Base-by-base conservation (phyloP, 2,888 invertebrate species). In the Cataglyphis livida region DNA sequence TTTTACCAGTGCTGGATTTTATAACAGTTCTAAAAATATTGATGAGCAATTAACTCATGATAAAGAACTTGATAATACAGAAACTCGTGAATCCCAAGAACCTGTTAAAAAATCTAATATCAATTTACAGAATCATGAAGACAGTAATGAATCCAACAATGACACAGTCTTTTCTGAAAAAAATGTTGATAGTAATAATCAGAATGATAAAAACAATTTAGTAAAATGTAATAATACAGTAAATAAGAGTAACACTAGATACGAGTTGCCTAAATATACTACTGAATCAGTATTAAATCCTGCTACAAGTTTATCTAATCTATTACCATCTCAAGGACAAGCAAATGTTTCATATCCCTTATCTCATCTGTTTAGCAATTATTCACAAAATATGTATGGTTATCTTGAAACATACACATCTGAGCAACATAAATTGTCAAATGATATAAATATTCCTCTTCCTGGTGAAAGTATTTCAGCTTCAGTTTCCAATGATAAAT, bases 1-100 rank as follows among this genome's bases (percentile, higher is more conserved):
- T 79, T 93, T 93, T 64, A 87, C 88, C 10, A 90, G 88, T 74
- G 89, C 85, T 32, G 90, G 89, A 10, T 88, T 86, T 73, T 83
- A 90, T 15, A 68, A 75, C n/a, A 41, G 18, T 10, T 71, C 25
- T 59, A 44, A n/a, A 25, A 28, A 4, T 25, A 54, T 54, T 44
- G 41, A 57, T 1, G 44, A 59, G 3, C 28, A 54, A 6, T 44
- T 15, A 71, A 57, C 44, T 21, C 3, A 18, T 74, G 61, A 65
- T 12, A 28, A 82, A 12, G n/a, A 81, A 3, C 6, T 38, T 66
- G 18, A 79, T 41, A n/a, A 85, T 10, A 41, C 6, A 64, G 48
- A 71, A 54, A 75, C 51, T 28, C 59, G n/a, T 32, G 25, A 76
- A 5, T 57, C 15, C 3, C 15, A 21, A 12, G n/a, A 78, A 18